These are phyloP conservation scores for Melanotaenia maccullochi DNA, from an alignment of 2,797 vertebrate genomes.

Conservation along the genomic window DNA sequence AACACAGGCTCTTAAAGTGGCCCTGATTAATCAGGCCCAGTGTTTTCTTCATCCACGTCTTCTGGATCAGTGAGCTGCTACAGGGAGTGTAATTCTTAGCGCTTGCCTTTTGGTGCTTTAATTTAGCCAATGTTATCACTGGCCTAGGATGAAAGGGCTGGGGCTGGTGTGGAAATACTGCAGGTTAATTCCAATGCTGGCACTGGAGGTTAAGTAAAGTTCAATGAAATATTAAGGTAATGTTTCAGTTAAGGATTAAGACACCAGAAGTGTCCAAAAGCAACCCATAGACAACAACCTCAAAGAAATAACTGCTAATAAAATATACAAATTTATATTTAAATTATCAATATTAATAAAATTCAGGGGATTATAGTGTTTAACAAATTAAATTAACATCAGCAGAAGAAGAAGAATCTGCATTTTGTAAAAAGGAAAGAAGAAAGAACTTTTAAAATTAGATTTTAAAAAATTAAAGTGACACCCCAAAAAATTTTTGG, in stretches of 20 bases:
- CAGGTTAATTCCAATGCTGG: conserved; percentile 88
- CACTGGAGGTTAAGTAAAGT: conserved; percentile 90
- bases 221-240: conserved; percentile 83
- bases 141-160: conserved; percentile 88
- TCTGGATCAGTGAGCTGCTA: conserved; percentile 79
- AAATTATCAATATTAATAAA: neutral
- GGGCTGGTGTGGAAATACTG: conserved; percentile 84
- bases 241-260: conserved; percentile 68
- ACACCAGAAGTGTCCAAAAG: conserved; percentile 50
- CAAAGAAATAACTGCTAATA: conserved; percentile 1
- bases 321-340: neutral
- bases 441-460: neutral
- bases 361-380: neutral
- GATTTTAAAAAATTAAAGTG: neutral
- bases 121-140: conserved; percentile 89
- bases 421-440: too few relatives aligned
- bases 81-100: conserved; percentile 83
- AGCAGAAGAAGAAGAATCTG: too few relatives aligned
- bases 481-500: neutral
- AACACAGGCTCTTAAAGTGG: conserved; percentile 85
- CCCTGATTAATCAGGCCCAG: conserved; percentile 86
- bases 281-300: neutral
- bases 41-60: conserved; percentile 77
- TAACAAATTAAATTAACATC: neutral
- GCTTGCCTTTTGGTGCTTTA: conserved; percentile 85